Base-by-base conservation (phyloP, 2,888 invertebrate species). In the Leptopilina drosophilae region DNA sequence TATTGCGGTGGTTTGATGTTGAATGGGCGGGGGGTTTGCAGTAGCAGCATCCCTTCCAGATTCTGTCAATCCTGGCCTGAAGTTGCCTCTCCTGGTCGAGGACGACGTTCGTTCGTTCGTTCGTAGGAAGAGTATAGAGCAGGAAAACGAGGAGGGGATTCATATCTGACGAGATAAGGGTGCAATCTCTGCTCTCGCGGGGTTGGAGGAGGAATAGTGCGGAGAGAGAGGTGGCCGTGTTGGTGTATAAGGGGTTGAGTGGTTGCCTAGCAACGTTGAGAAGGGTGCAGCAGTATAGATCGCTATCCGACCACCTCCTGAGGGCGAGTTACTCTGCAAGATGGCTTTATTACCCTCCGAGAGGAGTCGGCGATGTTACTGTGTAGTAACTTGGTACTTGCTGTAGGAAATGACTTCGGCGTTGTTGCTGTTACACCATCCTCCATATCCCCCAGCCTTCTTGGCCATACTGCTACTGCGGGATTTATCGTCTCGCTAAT, bases 281-380 rank as follows among this genome's bases (percentile, higher is more conserved):
- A 87, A 87, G 87, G 87, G 87, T 85, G 85, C 86, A 85, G 81
- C 85, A 86, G 89, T 89, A 89, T 89, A 89, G 89, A 89, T 89
- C 89, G 89, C 88, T 89, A 89, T 89, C 88, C 88, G 83, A 62
- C 80, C 83, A 81, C 85, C 85, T 85, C 85, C 84, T 82, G 84
- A 84, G 82, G 82, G 84, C 82, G 84, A 80, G 79, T 81, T 82
- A 82, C 88, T 88, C 87, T 82, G 88, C 91, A 91, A 91, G 91
- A 91, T 91, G 91, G 91, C 91, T 91, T 91, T 91, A 90, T 91
- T 91, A 90, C 90, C 89, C 89, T 87, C 86, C 85, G 83, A 86
- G 88, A 87, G 87, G 86, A 88, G 86, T 86, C 84, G 85, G 85
- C 87, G 85, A 85, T 85, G 83, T 86, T 73, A 42, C 62, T 64